These are phyloP conservation scores for Gobiocypris rarus DNA, from an alignment of 2,113 vertebrate species.

Conservation along the genomic window DNA sequence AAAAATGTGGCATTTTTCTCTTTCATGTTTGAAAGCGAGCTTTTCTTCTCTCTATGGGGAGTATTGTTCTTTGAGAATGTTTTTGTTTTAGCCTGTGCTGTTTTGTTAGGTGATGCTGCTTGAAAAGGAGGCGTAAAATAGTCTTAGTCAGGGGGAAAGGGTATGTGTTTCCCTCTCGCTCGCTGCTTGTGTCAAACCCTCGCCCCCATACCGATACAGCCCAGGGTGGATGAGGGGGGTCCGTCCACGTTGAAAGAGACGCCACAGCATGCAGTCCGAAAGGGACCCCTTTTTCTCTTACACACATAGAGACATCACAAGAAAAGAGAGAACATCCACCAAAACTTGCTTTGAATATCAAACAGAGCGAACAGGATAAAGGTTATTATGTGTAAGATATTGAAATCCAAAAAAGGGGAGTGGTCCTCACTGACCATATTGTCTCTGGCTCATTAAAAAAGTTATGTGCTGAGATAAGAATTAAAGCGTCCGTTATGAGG, in stretches of 20 bases:
- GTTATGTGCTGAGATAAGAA: constrained; percentile 18
- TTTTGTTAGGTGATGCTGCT: constrained; percentile 64
- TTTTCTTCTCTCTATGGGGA: constrained; percentile 63
- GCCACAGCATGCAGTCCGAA: constrained; percentile 69
- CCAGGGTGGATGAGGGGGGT: constrained; percentile 67
- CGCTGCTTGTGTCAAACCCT: constrained; percentile 64
- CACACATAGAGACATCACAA: constrained; percentile 66
- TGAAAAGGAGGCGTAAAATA: constrained; percentile 75
- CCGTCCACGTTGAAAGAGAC: constrained; percentile 67
- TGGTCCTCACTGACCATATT: constrained; percentile 57
- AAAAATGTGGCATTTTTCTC: constrained; percentile 47
- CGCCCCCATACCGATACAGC: constrained; percentile 65
- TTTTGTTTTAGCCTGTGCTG: constrained; percentile 72
- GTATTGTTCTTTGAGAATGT: constrained; percentile 62
- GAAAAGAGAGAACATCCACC: constrained; percentile 65
- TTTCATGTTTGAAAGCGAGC: constrained; percentile 30
- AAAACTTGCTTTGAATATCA: constrained; percentile 73
- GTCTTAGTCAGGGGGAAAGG: constrained; percentile 67
- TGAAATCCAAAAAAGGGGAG: constrained; percentile 56
- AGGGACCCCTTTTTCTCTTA: constrained; percentile 43
- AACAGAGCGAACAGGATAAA: constrained; percentile 60
- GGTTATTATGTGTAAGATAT: constrained; percentile 55
- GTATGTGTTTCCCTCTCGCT: constrained; percentile 62
- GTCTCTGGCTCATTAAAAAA: constrained; percentile 65
- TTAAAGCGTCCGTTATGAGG: not conserved